Evolutionary conservation across 2,113 vertebrate genomes (phyloP), one percentile per base, ranked within the genome.

Genomic region (Bubo blakistoni): DNA sequence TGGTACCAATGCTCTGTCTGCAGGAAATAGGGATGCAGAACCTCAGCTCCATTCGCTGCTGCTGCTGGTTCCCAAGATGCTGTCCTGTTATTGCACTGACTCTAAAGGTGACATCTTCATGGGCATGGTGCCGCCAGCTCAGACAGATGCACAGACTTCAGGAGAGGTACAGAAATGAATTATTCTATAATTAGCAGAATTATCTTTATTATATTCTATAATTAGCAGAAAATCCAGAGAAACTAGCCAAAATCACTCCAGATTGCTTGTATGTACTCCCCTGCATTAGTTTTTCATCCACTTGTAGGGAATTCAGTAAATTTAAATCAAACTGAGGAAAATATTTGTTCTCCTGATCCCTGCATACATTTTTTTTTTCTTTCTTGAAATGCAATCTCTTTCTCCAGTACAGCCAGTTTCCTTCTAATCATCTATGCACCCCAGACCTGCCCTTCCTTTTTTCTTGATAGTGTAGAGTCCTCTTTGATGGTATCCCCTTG

Each of bases 101-200:
- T 65, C 12, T 4, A 24, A 66, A 70, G 42, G 18, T 44, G 59
- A 13, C 34, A 10, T 57, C 63, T 65, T 87, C 16, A 29, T 16
- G 27, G 49, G 25, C 78, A 34, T 13, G 10, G 49, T 0, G 0
- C 34, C 0, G 0, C 32, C 86, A 70, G 30, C 16, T 94, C 38
- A 62, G 69, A 26, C 11, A 38, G 32, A 36, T 47, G 21, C 36
- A 78, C 19, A 13, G 47, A 11, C 12, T 67, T 88, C 66, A 58
- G 36, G 57, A 92, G 57, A 52, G 13, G 36, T 91, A 82, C 13
- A 34, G 76, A 79, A 86, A 59, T 32, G 0, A 62, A 58, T 70
- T 74, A 42, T 36, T 86, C 18, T 42, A 5, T 52, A 49, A n/a
- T n/a, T 88, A 81, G 9, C 24, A 86, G 27, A 38, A 38, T 38